These are phyloP conservation scores for Haemorhous mexicanus DNA, from an alignment of 2,113 vertebrate species.

Conservation along the genomic window DNA sequence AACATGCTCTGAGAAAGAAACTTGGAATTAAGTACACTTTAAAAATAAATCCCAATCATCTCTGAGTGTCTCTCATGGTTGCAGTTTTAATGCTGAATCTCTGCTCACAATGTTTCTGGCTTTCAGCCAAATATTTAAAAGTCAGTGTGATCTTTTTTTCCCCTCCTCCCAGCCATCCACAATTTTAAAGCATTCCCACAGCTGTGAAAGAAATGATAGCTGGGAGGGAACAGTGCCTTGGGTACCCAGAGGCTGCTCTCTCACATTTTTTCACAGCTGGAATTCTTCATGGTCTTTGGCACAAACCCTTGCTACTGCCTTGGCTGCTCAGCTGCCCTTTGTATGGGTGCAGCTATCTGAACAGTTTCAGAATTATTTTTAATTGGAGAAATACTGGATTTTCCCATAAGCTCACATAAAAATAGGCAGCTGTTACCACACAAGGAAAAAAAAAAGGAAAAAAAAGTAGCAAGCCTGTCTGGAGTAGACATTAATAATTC, in stretches of 20 bases:
- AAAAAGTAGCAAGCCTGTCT: not conserved
- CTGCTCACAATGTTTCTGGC: not conserved
- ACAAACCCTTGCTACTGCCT: not conserved
- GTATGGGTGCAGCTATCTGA: not conserved
- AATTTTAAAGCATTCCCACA: conserved; percentile 51
- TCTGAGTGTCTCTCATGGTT: not conserved
- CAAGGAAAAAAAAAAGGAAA: not conserved
- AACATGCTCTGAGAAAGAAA: conserved; percentile 9
- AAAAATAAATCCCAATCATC: conserved; percentile 11
- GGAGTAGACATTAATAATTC: not conserved
- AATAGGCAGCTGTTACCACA: not conserved
- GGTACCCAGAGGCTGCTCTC: not conserved
- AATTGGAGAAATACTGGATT: not conserved
- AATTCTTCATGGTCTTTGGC: conserved; percentile 9
- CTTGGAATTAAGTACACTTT: not conserved
- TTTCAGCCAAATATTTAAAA: conserved; percentile 31
- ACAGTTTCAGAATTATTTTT: conserved; percentile 12
- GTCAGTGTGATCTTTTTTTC: not conserved
- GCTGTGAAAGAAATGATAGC: conserved; percentile 10
- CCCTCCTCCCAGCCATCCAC: not conserved
- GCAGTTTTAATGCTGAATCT: not conserved
- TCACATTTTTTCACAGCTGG: conserved; percentile 30
- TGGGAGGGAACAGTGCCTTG: not conserved
- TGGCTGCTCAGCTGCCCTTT: not conserved
- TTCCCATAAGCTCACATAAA: not conserved